These are phyloP conservation scores for Alosa sapidissima DNA, from an alignment of 2,797 vertebrate species.

Conservation along the genomic window DNA sequence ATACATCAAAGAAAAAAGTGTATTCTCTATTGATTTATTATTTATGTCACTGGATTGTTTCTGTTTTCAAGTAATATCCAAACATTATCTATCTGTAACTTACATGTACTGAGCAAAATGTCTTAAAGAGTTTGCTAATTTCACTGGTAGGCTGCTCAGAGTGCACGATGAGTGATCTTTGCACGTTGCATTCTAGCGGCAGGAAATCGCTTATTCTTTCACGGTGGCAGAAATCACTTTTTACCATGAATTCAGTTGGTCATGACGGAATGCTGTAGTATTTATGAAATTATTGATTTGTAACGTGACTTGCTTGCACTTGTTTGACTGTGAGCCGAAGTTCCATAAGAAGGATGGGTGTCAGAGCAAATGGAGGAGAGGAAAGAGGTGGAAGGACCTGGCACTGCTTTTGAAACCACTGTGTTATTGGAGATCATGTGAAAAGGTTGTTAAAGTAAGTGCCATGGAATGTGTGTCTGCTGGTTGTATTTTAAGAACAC, in stretches of 20 bases:
- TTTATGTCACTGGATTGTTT: conserved; percentile 39
- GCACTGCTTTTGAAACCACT: neutral
- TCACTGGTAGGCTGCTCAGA: neutral
- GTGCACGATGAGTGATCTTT: neutral
- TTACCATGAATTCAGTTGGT: neutral
- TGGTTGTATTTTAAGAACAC: neutral
- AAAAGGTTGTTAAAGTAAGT: conserved; percentile 1
- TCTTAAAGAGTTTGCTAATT: conserved; percentile 48
- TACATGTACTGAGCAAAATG: conserved; percentile 39
- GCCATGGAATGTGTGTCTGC: conserved; percentile 6
- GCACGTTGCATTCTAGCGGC: neutral
- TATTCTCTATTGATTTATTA: neutral
- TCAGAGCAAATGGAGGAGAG: neutral
- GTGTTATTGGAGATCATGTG: neutral
- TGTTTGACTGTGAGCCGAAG: conserved; percentile 4
- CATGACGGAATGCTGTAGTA: conserved; percentile 8
- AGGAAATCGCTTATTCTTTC: neutral
- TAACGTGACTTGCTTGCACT: conserved; percentile 2
- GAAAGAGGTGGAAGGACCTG: neutral
- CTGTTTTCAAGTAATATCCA: conserved; percentile 18
- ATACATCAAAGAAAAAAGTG: neutral
- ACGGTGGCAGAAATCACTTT: neutral
- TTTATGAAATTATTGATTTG: neutral
- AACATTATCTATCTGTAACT: conserved; percentile 26
- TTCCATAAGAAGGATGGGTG: neutral